Evolutionary conservation across 2,797 vertebrate genomes (phyloP), one percentile per base, ranked within the genome.

Genomic region (Danio albolineatus): DNA sequence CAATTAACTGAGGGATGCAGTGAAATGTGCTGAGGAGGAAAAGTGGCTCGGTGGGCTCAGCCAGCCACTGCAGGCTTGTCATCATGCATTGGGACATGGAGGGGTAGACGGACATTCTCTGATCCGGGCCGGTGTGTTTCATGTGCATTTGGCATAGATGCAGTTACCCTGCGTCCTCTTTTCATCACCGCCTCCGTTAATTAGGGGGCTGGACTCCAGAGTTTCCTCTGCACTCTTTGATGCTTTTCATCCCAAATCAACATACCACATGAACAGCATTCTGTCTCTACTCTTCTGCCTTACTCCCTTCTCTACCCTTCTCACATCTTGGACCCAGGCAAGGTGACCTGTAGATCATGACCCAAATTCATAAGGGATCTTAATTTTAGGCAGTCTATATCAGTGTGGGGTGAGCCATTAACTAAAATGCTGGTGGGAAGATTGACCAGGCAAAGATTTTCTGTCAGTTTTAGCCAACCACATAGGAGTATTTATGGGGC

Each of bases 141-240:
- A 94, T 93, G 92, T 92, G 90, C 91, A 88, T 90, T 92, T 94
- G 93, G 92, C 93, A 93, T 87, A 86, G 86, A 90, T 85, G 86
- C 90, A 88, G 89, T 92, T 93, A 90, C 92, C 92, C 93, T 87
- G 89, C 90, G 90, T 93, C 90, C 92, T 90, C 93, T 92, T 94
- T 94, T 94, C 92, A 93, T 92, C 90, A 91, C 91, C 87, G 91
- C 90, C 90, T 93, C 89, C 86, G 90, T 90, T 94, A 94, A 93
- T 95, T 94, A 94, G 90, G 92, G 90, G 91, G 92, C 91, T 93
- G 92, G 89, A 91, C 92, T 92, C 88, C 84, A 86, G 87, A 86
- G 82, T 88, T 78, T 87, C 81, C 83, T 83, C 61, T 69, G 60
- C 49, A 59, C 67, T 66, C 76, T 90, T 83, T 89, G 86, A 88